A percentile compares a stretch with the other conserved stretches of the same genome.
These are phyloP conservation scores for Pogonomyrmex barbatus DNA, from an alignment of 1,140 invertebrate species.

Conservation along the genomic window DNA sequence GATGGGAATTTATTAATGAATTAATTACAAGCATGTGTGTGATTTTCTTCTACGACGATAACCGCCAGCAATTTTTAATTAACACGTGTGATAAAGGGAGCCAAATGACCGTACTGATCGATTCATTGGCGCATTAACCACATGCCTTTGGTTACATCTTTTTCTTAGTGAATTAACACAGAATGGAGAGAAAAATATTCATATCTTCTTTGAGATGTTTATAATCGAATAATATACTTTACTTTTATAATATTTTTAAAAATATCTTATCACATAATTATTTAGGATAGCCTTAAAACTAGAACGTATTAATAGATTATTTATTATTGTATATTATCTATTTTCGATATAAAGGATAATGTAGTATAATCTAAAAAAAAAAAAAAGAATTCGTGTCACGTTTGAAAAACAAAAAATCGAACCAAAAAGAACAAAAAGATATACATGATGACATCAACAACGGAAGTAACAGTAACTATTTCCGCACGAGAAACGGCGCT, in stretches of 20 bases:
- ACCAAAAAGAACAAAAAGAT: conserved; percentile 21
- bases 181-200: conserved; percentile 57
- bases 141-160: conserved; percentile 67
- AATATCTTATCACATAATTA: neutral
- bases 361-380: neutral
- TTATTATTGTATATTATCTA: neutral
- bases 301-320: neutral
- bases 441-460: conserved; percentile 22
- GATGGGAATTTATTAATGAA: conserved; percentile 75
- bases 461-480: conserved; percentile 68
- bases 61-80: conserved; percentile 82
- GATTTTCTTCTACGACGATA: conserved; percentile 75
- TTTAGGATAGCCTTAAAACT: neutral
- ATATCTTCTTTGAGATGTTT: neutral
- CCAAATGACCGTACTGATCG: conserved; percentile 74
- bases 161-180: conserved; percentile 67
- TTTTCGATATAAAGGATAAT: neutral
- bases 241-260: neutral
- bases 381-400: neutral
- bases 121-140: conserved; percentile 66
- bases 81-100: conserved; percentile 75
- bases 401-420: conserved; percentile 14
- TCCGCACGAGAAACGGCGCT: conserved; percentile 77
- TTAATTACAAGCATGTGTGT: conserved; percentile 76
- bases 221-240: neutral